A percentile compares a stretch with the other conserved stretches of the same genome.
Conservation (phyloP, 2,113 vertebrate genomes). For the Telmatochromis brichardi region DNA sequence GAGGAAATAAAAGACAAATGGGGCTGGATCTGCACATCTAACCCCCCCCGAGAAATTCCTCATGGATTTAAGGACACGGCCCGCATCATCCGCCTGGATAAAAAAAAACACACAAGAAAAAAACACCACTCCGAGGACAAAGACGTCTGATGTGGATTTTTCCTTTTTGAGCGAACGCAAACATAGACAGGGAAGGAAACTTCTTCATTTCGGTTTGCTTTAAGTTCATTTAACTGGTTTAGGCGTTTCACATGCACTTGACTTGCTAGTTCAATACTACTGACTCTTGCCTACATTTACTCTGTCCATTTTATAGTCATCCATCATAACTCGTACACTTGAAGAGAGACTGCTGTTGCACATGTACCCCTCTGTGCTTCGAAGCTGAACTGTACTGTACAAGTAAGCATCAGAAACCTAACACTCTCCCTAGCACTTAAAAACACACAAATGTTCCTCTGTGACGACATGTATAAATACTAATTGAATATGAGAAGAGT, state of each 20-base stretch:
- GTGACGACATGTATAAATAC: conserved; percentile 55
- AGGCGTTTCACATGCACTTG: conserved; percentile 53
- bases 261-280: conserved; percentile 65
- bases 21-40: conserved; percentile 8
- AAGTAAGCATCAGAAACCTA: background rate
- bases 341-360: conserved; percentile 27
- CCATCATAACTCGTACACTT: conserved; percentile 40
- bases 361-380: background rate
- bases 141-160: conserved; percentile 7
- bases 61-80: background rate
- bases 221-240: conserved; percentile 59
- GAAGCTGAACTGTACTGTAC: conserved; percentile 13
- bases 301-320: conserved; percentile 27
- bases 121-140: background rate
- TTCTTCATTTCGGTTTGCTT: conserved; percentile 57
- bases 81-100: background rate
- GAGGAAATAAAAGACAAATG: background rate
- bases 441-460: conserved; percentile 22
- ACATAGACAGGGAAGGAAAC: conserved; percentile 46
- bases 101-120: background rate
- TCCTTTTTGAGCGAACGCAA: conserved; percentile 19
- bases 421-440: conserved; percentile 47
- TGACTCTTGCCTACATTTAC: conserved; percentile 58
- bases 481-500: conserved; percentile 42
- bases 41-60: background rate